These are phyloP conservation scores for Sminthurinus aureus DNA, from an alignment of 2,888 invertebrate species.

Conservation along the genomic window DNA sequence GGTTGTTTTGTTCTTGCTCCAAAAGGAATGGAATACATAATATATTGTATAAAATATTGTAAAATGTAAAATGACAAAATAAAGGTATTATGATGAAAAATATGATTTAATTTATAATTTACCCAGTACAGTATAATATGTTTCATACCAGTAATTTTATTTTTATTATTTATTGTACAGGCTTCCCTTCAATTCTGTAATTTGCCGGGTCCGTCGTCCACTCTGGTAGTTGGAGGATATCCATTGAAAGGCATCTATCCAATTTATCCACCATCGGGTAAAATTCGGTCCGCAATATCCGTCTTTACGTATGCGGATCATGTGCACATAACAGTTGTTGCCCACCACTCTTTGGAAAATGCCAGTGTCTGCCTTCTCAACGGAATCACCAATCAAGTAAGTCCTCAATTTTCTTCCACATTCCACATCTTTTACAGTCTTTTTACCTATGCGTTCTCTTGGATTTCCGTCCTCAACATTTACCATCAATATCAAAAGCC, in stretches of 20 bases:
- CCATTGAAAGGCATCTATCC: constrained; percentile 63
- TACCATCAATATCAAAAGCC: too few species aligned
- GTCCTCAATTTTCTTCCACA: not conserved
- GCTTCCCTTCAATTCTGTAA: constrained; percentile 64
- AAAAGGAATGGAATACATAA: too few species aligned
- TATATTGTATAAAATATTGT: too few species aligned
- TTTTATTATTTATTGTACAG: constrained; percentile 36
- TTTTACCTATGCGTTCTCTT: not conserved
- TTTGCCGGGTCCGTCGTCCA: constrained; percentile 65
- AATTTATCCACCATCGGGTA: constrained; percentile 65
- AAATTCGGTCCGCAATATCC: constrained; percentile 65
- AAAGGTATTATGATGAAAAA: not conserved
- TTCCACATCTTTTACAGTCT: not conserved
- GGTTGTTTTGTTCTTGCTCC: too few species aligned
- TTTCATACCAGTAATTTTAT: not conserved
- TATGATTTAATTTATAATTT: not conserved
- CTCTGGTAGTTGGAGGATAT: constrained; percentile 64
- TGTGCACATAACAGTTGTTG: constrained; percentile 66
- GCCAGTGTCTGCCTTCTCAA: constrained; percentile 49
- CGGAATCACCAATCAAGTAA: constrained; percentile 55
- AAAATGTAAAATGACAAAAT: not conserved
- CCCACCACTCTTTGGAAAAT: constrained; percentile 62
- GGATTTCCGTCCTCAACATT: too few species aligned
- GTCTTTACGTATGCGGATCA: constrained; percentile 67
- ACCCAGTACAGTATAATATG: too few species aligned